phyloP scores from a whole-genome alignment of 1,140 invertebrate species.

The Sinella curviseta region DNA sequence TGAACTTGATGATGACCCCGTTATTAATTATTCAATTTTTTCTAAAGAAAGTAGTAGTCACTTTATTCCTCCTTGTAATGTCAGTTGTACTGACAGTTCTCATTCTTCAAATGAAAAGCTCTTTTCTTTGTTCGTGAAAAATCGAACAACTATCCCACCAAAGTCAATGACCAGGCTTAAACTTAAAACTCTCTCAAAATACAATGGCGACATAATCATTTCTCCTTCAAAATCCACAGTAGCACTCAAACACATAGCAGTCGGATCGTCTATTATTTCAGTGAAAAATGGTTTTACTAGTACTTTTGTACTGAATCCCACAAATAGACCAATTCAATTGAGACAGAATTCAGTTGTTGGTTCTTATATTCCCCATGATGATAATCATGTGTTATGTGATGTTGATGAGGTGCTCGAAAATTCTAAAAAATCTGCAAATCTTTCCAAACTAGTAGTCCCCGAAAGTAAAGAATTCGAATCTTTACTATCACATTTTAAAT shows the following conservation, averaged over 20 bases:
- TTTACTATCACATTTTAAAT: not conserved
- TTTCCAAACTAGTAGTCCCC: not conserved
- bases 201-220: not conserved
- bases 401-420: not conserved
- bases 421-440: not conserved
- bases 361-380: not conserved
- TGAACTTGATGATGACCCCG: too few species aligned
- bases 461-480: not conserved
- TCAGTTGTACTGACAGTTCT: too few species aligned
- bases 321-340: not conserved
- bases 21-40: too few species aligned
- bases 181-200: not conserved
- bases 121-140: not conserved
- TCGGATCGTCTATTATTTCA: not conserved
- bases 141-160: not conserved
- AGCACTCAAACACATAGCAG: not conserved
- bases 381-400: not conserved
- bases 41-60: too few species aligned
- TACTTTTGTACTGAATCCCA: not conserved
- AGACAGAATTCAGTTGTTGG: not conserved
- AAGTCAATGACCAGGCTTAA: not conserved
- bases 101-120: too few species aligned
- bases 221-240: not conserved
- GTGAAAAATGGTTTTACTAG: not conserved
- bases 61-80: too few species aligned